Evolutionary conservation across 2,888 invertebrate species (phyloP).

Genomic region (Autographa gamma): DNA sequence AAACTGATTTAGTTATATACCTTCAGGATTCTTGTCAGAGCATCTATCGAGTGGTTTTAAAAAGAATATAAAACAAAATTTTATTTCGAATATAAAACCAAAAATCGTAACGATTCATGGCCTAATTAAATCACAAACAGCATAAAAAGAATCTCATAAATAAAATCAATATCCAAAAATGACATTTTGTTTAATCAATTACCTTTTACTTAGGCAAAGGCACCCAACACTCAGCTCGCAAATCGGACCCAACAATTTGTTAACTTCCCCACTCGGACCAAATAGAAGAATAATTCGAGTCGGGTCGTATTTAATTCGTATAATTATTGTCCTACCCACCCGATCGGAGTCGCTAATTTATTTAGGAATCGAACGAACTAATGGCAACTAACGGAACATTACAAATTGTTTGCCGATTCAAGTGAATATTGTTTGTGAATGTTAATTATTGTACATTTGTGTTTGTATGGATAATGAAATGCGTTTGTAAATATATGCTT

Average conservation of each 20-base stretch:
- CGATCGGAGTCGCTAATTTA: constrained; percentile 45
- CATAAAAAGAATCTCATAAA: too few relatives aligned
- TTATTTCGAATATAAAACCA: too few relatives aligned
- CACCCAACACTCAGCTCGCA: constrained; percentile 35
- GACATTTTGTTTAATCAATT: constrained; percentile 9
- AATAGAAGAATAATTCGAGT: constrained; percentile 47
- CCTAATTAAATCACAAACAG: too few relatives aligned
- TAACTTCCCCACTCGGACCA: constrained; percentile 45
- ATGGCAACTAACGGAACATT: constrained; percentile 16
- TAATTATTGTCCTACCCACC: constrained; percentile 46
- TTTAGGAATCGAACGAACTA: constrained; percentile 40
- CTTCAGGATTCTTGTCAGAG: too few relatives aligned
- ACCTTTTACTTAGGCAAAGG: constrained; percentile 37
- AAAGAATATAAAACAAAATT: too few relatives aligned
- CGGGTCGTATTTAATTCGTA: constrained; percentile 47
- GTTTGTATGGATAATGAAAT: neutral
- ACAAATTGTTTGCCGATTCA: constrained; percentile 24
- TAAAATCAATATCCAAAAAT: constrained; percentile 9
- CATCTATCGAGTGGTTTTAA: neutral
- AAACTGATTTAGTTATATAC: too few relatives aligned
- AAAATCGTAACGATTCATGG: too few relatives aligned
- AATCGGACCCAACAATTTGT: constrained; percentile 52
- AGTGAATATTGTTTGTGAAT: constrained; percentile 9
- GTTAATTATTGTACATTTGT: neutral
- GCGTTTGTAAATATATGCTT: neutral